phyloP scores from a whole-genome alignment of 2,797 vertebrate genomes.

The Coranthus polyacanthus region DNA sequence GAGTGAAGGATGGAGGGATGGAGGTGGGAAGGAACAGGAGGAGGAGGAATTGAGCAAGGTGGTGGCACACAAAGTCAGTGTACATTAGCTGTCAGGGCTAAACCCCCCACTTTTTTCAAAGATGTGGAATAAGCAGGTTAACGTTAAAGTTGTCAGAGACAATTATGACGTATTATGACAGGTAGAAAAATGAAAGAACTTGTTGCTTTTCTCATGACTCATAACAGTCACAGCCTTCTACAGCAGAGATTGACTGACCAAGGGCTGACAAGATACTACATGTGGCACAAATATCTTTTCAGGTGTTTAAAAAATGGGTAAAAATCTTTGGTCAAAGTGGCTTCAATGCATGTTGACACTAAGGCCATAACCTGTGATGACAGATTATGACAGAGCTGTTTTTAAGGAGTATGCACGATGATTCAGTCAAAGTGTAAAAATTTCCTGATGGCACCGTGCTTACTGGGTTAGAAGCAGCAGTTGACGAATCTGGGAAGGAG shows the following conservation, averaged over 20 bases:
- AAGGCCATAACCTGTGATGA: too few species aligned
- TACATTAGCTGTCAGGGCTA: conserved; percentile 8
- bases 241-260: background rate
- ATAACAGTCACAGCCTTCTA: conserved; percentile 3
- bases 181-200: conserved; percentile 4
- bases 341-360: too few species aligned
- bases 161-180: background rate
- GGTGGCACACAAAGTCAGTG: conserved; percentile 23
- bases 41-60: conserved; percentile 34
- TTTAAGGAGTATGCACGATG: too few species aligned
- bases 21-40: conserved; percentile 40
- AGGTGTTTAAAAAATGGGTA: conserved; percentile 1
- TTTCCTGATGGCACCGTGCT: too few species aligned
- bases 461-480: too few species aligned
- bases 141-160: background rate
- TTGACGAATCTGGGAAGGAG: too few species aligned
- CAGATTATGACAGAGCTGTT: too few species aligned
- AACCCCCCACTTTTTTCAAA: conserved; percentile 12
- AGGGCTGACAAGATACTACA: too few species aligned
- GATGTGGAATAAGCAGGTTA: conserved; percentile 7
- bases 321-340: background rate
- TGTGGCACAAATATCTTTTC: conserved; percentile 1
- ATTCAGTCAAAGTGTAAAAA: too few species aligned
- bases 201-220: conserved; percentile 1
- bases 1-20: conserved; percentile 51